Base-by-base conservation (phyloP, 2,797 vertebrate species). In the Manis crassicaudata region DNA sequence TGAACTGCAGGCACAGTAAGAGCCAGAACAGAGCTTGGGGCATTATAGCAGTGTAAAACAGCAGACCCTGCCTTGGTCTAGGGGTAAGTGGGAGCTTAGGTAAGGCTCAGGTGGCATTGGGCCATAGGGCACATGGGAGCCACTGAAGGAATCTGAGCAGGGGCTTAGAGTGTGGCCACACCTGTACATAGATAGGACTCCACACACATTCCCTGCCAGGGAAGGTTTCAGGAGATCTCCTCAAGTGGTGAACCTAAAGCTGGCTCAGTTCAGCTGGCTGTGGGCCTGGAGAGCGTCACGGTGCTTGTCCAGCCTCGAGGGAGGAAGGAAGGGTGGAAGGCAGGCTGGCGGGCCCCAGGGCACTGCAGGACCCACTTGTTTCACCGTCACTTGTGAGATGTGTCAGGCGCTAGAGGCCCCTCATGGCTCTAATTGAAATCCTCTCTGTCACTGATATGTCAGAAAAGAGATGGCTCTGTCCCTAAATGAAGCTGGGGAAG, bases 381-480 rank as follows among this genome's bases (percentile, higher is more conserved):
- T 90, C 96, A 98, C 97, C 1, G 0, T 92, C 76, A 3, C 96
- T 96, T 86, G 79, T 65, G 80, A 94, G 93, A 92, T 81, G 23
- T 97, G 97, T 97, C 97, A 98, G 89, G 52, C 67, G 81, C 79
- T 97, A 12, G 62, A 97, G 93, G 87, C 92, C 29, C 95, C 88
- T 96, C 92, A 94, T 92, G 93, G 92, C 92, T 97, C 93, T 98
- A 98, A 98, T 96, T 98, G 98, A 98, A 98, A 98, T 97, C 97
- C 83, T 98, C 97, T 97, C 95, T 98, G 98, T 98, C 98, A 98
- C 97, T 98, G 98, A 86, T 94, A 96, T 95, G 97, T 98, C 98
- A 98, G 97, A 85, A 95, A 94, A 50, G 92, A 94, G 70, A 82
- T 67, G 82, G 86, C 95, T 96, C 70, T 94, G 87, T 93, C 94